phyloP scores from a whole-genome alignment of 2,113 vertebrate species.

The Hiodon tergisus region DNA sequence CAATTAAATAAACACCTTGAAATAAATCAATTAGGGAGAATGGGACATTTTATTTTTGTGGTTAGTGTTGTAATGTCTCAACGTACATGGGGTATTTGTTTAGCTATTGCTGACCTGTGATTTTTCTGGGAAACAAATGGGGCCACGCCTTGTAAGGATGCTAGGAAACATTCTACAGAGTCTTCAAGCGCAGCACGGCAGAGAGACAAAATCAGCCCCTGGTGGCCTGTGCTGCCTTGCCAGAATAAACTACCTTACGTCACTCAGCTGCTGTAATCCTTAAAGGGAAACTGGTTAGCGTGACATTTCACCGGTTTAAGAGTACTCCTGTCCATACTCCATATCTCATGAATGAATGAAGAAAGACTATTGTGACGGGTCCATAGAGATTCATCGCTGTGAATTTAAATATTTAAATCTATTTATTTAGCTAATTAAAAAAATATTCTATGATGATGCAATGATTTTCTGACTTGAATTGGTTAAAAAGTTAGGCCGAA shows the following conservation, averaged over 20 bases:
- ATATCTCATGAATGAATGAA: no score
- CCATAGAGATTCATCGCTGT: no score
- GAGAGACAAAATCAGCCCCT: background rate
- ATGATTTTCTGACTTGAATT: no score
- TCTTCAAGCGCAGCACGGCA: background rate
- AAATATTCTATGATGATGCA: no score
- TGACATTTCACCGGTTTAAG: no score
- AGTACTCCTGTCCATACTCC: no score
- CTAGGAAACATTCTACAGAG: background rate
- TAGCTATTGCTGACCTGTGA: background rate
- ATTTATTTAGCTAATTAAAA: no score
- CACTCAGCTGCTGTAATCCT: constrained; percentile 4
- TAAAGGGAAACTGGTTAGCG: constrained; percentile 6
- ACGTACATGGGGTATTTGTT: background rate
- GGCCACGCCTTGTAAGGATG: background rate
- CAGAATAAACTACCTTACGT: constrained; percentile 15
- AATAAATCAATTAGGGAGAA: no score
- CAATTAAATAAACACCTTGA: no score
- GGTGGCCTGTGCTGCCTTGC: constrained; percentile 1
- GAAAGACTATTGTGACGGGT: no score
- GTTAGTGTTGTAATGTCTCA: background rate
- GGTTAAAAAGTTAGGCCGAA: no score
- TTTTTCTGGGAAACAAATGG: constrained; percentile 8
- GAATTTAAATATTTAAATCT: no score
- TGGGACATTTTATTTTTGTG: background rate